Conservation (phyloP, 2,113 vertebrate species). For the Melospiza georgiana region DNA sequence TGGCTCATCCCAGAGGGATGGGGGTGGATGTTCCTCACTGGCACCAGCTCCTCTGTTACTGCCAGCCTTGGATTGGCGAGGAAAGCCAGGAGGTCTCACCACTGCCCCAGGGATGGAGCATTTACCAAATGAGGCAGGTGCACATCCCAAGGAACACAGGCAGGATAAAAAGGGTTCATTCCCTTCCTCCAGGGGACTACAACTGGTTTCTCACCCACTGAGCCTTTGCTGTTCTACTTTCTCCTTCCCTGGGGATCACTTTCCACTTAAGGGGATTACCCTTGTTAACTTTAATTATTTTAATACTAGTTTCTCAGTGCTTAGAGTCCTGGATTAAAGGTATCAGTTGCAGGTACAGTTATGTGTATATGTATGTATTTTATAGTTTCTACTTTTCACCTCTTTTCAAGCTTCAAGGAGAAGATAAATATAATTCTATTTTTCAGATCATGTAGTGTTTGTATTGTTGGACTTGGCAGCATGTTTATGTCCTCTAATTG, state of each 20-base stretch:
- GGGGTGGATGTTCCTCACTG: neutral
- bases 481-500: neutral
- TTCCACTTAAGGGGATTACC: neutral
- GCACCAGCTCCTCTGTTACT: neutral
- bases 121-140: neutral
- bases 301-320: neutral
- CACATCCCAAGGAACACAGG: fast-evolving
- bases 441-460: neutral
- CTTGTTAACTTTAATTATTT: neutral
- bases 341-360: neutral
- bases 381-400: neutral
- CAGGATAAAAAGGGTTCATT: neutral
- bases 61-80: neutral
- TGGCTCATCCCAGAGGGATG: fast-evolving
- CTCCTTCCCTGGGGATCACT: neutral
- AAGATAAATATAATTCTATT: neutral
- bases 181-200: neutral
- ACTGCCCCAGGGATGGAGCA: fast-evolving
- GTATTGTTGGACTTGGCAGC: neutral
- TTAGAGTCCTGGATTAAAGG: neutral
- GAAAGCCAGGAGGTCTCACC: neutral
- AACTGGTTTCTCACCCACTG: neutral
- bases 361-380: neutral
- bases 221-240: neutral
- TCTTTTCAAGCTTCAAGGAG: neutral